A percentile compares a stretch with the other conserved stretches of the same genome.
Evolutionary conservation across 2,113 vertebrate species (phyloP).

Genomic region (Ptyas mucosa): DNA sequence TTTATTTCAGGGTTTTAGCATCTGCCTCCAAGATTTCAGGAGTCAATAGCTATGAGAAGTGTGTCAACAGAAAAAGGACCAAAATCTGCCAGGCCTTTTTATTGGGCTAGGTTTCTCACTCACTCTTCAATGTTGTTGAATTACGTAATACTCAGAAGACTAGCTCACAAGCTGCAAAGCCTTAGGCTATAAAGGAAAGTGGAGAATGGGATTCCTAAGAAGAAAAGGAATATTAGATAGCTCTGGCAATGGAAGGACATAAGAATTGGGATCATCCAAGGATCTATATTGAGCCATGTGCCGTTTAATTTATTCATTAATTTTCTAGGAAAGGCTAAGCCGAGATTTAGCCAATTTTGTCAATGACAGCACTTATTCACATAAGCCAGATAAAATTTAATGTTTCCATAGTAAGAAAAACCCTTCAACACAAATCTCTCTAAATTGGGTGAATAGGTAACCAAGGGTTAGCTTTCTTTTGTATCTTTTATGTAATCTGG

Average conservation of each 20-base stretch:
- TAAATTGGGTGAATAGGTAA: not conserved
- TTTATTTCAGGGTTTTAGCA: not conserved
- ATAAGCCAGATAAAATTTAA: not conserved
- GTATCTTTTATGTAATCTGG: not conserved
- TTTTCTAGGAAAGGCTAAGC: not conserved
- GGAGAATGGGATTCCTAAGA: constrained; percentile 10
- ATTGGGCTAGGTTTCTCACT: not conserved
- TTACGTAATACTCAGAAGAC: constrained; percentile 20
- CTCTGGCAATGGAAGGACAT: not conserved
- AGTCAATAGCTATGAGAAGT: not conserved
- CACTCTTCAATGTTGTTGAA: constrained; percentile 9
- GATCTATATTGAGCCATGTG: not conserved
- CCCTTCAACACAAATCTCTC: not conserved
- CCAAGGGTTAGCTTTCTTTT: not conserved
- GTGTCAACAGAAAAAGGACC: not conserved
- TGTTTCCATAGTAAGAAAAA: not conserved
- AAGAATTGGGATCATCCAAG: not conserved
- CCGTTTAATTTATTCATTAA: not conserved
- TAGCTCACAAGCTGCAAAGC: not conserved
- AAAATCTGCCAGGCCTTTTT: not conserved
- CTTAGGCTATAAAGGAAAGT: constrained; percentile 14
- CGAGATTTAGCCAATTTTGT: not conserved
- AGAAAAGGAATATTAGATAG: not conserved
- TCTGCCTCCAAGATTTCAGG: not conserved
- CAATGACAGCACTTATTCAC: not conserved